Base-by-base conservation (phyloP, 2,888 invertebrate species). In the Gymnosoma rotundatum region DNA sequence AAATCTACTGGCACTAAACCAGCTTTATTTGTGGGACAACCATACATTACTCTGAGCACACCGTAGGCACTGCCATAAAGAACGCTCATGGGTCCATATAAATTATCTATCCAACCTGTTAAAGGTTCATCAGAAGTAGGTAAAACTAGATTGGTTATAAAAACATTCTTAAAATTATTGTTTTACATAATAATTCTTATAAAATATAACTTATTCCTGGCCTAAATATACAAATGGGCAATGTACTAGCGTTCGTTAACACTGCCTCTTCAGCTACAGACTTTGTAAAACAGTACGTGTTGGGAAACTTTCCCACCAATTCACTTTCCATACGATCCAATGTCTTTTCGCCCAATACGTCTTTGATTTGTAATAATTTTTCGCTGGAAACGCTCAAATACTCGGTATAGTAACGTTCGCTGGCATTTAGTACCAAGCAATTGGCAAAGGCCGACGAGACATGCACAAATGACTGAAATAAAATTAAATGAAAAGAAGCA, bases 201-300 rank as follows among this genome's bases (percentile, higher is more conserved):
- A 14, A 16, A 48, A 6, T 48, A n/a, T 48, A 42, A 93, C 94
- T 94, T 85, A 96, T 94, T n/a, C 95, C 95, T 0, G 96, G 96
- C 64, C 96, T 92, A 86, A 95, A 94, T 78, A 96, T 93, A 83
- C 94, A 94, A 4, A 95, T 88, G 0, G 96, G 96, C 73, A 96
- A 89, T 20, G 93, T 93, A 50, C 91, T 92, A 0, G 93, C 93
- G 86, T 94, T 93, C 73, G 92, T 93, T 48, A 93, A 90, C 6
- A 95, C 91, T 36, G 94, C 88, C 85, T 94, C 93, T 90, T 96
- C 96, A 0, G 95, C 95, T 76, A 96, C 90, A 9, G 95, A 94
- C 91, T 96, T 96, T 9, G 96, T 95, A 89, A 93, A 95, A 6
- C 95, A 94, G 91, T 96, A 96, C 1, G 95, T 95, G 89, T 96